Evolutionary conservation across 2,797 vertebrate species (phyloP), one percentile per base, ranked within the genome.

Genomic region (Coregonus suidteri): DNA sequence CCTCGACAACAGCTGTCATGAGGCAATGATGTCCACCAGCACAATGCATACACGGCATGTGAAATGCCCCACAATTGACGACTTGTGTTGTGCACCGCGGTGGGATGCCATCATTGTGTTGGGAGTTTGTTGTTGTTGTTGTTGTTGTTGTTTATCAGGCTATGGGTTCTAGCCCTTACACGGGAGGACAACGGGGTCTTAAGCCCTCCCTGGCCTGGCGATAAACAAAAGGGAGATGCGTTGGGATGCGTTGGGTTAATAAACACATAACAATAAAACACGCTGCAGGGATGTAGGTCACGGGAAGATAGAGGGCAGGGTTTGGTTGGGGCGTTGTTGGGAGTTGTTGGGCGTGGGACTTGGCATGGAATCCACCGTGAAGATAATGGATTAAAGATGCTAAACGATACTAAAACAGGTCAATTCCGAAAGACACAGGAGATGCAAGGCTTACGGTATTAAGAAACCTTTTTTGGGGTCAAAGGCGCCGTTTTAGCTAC

Each of bases 1-100:
- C 89, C 89, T 88, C 88, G 86, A 90, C 91, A 93, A 91, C 91
- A 90, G 93, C 92, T 94, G 93, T 92, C 90, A 91, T 90, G 90
- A 92, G 90, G 90, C 91, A 93, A 94, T 85, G 90, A 87, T 90
- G 91, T 92, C 91, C 91, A 88, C 86, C 79, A 90, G 89, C 90
- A 94, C 92, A 93, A 94, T 93, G 91, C 91, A 41, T 25, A 41
- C 9, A 41, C 41, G 41, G 1, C 87, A 88, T 76, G 71, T 87
- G 91, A 93, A 91, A 93, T 84, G 79, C 4, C 52, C 76, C 86
- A 94, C 92, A 95, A 94, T 91, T 89, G 84, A 75, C 72, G 88
- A 82, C 87, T 88, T 94, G 93, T 94, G 89, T 77, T 87, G 74
- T 15, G 70, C 73, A 75, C 79, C 88, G 72, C 67, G 73, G 20